Evolutionary conservation across 2,888 invertebrate species (phyloP).

Genomic region (Oscheius sp.): DNA sequence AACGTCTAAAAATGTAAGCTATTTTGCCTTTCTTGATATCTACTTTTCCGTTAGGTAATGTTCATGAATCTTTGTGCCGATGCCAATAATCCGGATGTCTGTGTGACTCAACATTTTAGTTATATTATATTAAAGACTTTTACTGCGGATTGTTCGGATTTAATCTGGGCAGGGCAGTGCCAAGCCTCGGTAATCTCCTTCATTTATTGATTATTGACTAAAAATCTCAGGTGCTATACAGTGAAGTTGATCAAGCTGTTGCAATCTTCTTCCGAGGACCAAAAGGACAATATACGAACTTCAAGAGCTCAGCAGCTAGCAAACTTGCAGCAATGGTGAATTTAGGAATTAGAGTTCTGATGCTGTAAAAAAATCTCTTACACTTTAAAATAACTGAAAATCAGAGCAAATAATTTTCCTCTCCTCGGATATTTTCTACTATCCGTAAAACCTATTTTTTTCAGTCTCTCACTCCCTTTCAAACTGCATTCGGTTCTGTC

Average conservation of each 20-base stretch:
- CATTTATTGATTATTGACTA: no score
- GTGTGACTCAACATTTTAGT: constrained; percentile 20
- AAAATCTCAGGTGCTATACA: neutral
- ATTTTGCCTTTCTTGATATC: neutral
- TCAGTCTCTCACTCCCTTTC: constrained; percentile 5
- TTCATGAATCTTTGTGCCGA: constrained; percentile 19
- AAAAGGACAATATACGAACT: neutral
- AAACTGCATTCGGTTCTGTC: neutral
- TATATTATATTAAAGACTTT: constrained; percentile 4
- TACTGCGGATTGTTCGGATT: neutral
- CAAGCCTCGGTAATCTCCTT: neutral
- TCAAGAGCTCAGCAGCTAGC: neutral
- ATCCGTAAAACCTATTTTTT: no score
- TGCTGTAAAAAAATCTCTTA: neutral
- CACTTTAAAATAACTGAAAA: neutral
- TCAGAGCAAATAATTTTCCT: no score
- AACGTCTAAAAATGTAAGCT: constrained; percentile 17
- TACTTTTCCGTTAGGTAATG: constrained; percentile 6
- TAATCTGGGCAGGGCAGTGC: constrained; percentile 7
- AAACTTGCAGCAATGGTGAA: neutral
- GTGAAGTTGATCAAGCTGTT: neutral
- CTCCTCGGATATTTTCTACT: no score
- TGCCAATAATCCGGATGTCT: constrained; percentile 4
- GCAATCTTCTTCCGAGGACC: constrained; percentile 18
- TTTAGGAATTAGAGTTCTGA: no score